Percentiles rank a stretch among this genome's conserved stretches.
Evolutionary conservation across 2,113 vertebrate species (phyloP).

Genomic region (Gavia stellata): DNA sequence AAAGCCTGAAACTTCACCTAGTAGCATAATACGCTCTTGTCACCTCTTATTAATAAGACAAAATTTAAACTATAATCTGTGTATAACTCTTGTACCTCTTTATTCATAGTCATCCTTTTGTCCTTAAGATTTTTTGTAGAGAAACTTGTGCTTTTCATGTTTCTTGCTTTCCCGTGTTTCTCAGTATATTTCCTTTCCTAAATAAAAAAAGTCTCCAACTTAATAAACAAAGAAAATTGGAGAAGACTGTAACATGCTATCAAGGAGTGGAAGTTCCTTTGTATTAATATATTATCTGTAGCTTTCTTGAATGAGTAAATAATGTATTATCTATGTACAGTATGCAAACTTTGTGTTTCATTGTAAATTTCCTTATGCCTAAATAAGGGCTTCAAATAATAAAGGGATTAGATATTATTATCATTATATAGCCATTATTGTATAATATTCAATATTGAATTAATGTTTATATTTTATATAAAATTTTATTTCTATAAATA

Average conservation of each 20-base stretch:
- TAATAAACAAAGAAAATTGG: neutral
- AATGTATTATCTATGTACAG: neutral
- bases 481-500: too few relatives aligned
- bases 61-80: slow-evolving; percentile 45
- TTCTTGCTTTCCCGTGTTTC: neutral
- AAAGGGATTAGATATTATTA: neutral
- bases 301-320: neutral
- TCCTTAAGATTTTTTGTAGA: neutral
- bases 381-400: neutral
- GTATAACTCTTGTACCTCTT: slow-evolving; percentile 2
- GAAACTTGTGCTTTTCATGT: neutral
- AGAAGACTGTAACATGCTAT: neutral
- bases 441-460: neutral
- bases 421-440: neutral
- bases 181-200: neutral
- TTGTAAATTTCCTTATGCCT: neutral
- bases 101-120: neutral
- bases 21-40: slow-evolving; percentile 14
- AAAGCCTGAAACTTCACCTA: slow-evolving; percentile 47
- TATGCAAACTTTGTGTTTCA: neutral
- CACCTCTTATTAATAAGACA: slow-evolving; percentile 42
- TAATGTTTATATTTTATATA: neutral
- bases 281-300: neutral
- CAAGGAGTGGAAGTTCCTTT: neutral
- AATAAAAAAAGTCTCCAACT: neutral